Evolutionary conservation across 2,113 vertebrate genomes (phyloP).

Genomic region (Raja brachyura): DNA sequence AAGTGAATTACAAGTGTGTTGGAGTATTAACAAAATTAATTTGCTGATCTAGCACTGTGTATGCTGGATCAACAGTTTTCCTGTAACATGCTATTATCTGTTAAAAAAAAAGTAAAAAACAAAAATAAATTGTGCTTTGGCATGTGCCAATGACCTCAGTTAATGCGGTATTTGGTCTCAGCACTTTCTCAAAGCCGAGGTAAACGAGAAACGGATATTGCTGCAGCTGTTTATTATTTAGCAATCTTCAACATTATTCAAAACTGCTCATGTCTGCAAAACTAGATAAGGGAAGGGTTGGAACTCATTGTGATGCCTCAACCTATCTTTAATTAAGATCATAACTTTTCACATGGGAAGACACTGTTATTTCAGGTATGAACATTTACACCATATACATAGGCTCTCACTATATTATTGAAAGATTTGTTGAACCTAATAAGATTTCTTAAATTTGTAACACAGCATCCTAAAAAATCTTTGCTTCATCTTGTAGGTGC

Average conservation of each 20-base stretch:
- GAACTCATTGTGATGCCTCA: background rate
- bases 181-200: background rate
- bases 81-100: too few relatives aligned
- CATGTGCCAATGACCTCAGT: background rate
- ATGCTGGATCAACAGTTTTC: too few relatives aligned
- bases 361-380: background rate
- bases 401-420: background rate
- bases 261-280: background rate
- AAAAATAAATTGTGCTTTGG: background rate
- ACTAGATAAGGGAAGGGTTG: background rate
- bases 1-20: too few relatives aligned
- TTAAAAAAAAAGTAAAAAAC: too few relatives aligned
- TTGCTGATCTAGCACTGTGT: too few relatives aligned
- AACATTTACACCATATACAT: background rate
- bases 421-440: background rate
- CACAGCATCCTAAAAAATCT: too few relatives aligned
- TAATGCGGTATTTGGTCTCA: background rate
- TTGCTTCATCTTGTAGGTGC: too few relatives aligned
- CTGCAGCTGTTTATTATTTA: background rate
- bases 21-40: too few relatives aligned
- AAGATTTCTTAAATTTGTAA: background rate
- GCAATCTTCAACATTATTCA: background rate
- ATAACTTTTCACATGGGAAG: too few relatives aligned
- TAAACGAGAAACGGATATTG: background rate
- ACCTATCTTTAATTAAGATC: too few relatives aligned